These are phyloP conservation scores for Ceramica pisi DNA, from an alignment of 2,888 invertebrate genomes.

Conservation along the genomic window DNA sequence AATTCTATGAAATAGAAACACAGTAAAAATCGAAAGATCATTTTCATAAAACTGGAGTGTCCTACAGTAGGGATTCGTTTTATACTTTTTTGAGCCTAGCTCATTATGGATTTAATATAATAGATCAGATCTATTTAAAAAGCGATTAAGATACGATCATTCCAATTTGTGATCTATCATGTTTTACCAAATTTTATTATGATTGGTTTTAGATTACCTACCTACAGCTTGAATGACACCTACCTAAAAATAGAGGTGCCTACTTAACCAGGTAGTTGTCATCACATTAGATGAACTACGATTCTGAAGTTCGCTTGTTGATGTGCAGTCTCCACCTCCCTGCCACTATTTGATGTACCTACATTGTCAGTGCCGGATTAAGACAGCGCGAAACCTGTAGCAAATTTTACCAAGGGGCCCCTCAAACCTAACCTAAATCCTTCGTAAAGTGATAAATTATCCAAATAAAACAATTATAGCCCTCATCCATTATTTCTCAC, in stretches of 20 bases:
- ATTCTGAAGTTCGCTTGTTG: too few relatives aligned
- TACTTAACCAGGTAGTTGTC: neutral
- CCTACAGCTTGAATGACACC: neutral
- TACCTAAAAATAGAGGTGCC: too few relatives aligned
- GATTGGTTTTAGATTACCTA: neutral
- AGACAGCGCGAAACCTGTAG: too few relatives aligned
- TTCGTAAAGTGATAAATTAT: too few relatives aligned
- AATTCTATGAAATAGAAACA: conserved; percentile 68
- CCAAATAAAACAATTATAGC: too few relatives aligned
- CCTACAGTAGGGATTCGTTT: conserved; percentile 20
- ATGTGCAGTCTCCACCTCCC: too few relatives aligned
- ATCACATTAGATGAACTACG: too few relatives aligned
- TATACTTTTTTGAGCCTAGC: conserved; percentile 36
- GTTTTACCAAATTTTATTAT: neutral
- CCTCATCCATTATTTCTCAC: too few relatives aligned
- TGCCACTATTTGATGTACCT: too few relatives aligned
- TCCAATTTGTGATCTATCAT: neutral
- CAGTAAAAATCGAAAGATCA: conserved; percentile 70
- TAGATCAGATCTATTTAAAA: conserved; percentile 21
- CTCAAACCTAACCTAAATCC: too few relatives aligned
- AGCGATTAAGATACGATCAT: conserved; percentile 11
- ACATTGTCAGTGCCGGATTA: too few relatives aligned
- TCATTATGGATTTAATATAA: conserved; percentile 10
- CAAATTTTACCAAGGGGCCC: too few relatives aligned
- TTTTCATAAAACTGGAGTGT: conserved; percentile 56